Base-by-base conservation (phyloP, 2,888 invertebrate species). In the Neoscelio sp. region DNA sequence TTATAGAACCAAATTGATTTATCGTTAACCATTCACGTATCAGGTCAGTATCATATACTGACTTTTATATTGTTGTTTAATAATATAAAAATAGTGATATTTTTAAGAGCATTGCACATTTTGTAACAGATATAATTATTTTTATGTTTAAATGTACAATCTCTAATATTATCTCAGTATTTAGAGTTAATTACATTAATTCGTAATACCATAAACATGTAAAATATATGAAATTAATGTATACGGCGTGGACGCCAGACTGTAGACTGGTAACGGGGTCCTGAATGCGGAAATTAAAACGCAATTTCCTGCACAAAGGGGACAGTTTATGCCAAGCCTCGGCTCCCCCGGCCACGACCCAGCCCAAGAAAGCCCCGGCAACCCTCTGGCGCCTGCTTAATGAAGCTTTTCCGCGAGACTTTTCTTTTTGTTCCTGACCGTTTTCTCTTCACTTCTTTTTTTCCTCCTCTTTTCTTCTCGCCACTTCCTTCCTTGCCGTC, bases 231-330 rank as follows among this genome's bases (percentile, higher is more conserved):
- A 85, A 82, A 83, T 80, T 83, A 84, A 84, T 84, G 85, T 85
- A 82, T 58, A 52, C 82, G 82, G 80, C 79, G 78, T 82, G 85
- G 86, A 83, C 82, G 84, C 84, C 82, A 82, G 82, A 78, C 80
- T 65, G 75, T 73, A 76, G 80, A 75, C 82, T 83, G 84, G 84
- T 84, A 86, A 82, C 82, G 81, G 83, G 84, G 85, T 80, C 82
- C 84, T 88, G 89, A 89, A 89, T 87, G 87, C 86, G 85, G 84
- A 88, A 90, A 90, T 90, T 89, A 90, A 90, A 90, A 90, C 89
- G 90, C 90, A 89, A 90, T 90, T 89, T 88, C 85, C 87, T 84
- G 83, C 84, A 89, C 89, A 89, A 90, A 89, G 87, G 87, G 86
- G 87, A 87, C 87, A 88, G 89, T 89, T 89, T 89, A 88, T 86